These are phyloP conservation scores for Rhinatrema bivittatum DNA, from an alignment of 2,797 vertebrate species.

Conservation along the genomic window DNA sequence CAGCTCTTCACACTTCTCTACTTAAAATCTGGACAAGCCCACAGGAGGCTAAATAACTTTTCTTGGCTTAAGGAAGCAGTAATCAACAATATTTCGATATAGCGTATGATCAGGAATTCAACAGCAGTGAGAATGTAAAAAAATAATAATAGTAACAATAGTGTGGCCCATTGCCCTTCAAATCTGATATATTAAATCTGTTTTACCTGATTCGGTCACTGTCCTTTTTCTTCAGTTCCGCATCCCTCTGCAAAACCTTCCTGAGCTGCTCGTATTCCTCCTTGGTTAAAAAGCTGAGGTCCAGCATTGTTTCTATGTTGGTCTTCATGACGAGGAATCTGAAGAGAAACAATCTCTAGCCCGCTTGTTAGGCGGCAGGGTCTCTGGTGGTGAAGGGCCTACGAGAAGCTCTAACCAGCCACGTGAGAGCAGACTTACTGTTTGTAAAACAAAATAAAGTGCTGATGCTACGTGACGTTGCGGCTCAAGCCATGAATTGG, in stretches of 20 bases:
- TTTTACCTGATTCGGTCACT: slow-evolving; percentile 54
- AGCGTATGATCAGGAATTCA: too few species aligned
- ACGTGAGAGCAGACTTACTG: slow-evolving; percentile 7
- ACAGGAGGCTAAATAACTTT: too few species aligned
- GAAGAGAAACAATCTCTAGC: not conserved
- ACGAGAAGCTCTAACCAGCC: too few species aligned
- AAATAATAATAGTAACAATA: too few species aligned
- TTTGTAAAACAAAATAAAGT: not conserved
- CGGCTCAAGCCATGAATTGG: not conserved
- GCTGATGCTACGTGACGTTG: not conserved
- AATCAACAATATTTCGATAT: too few species aligned
- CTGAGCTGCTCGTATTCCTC: slow-evolving; percentile 53
- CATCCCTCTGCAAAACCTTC: slow-evolving; percentile 55
- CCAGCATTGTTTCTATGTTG: slow-evolving; percentile 36
- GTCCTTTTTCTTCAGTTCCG: slow-evolving; percentile 52
- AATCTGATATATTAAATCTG: too few species aligned
- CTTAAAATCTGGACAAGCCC: too few species aligned
- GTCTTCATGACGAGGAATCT: not conserved
- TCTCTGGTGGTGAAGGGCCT: fast-evolving
- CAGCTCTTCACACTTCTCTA: too few species aligned
- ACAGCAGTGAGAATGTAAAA: too few species aligned
- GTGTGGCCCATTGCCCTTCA: too few species aligned
- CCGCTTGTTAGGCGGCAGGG: not conserved
- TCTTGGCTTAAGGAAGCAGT: too few species aligned
- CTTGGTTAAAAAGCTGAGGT: slow-evolving; percentile 52